Base-by-base conservation (phyloP, 2,797 vertebrate genomes). In the Stomatorhinus walkeri region DNA sequence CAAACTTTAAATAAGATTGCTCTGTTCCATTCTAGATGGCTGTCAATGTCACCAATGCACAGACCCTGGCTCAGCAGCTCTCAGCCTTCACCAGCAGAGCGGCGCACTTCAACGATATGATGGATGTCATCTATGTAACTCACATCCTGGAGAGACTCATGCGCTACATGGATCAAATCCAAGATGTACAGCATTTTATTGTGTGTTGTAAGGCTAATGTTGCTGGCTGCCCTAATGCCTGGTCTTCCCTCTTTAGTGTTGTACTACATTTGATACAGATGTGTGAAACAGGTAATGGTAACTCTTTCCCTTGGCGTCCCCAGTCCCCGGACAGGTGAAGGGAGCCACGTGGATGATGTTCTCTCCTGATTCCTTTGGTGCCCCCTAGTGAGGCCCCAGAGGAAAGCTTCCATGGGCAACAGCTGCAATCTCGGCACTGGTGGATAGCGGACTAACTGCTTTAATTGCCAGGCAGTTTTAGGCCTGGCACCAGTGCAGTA, bases 51-150 rank as follows among this genome's bases (percentile, higher is more conserved):
- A 96, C 95, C 90, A 98, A 96, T 0, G 96, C 95, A 86, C 94
- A 95, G 91, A 94, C 95, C 88, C 92, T 97, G 89, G 97, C 97
- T 85, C 96, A 94, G 92, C 97, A 97, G 92, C 93, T 98, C 87
- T 96, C 95, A 72, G 93, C 96, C 89, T 96, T 97, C 91, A 98
- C 97, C 87, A 96, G 94, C 94, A 95, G 94, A 90, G 96, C 97
- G 49, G 95, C 95, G 0, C 94, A 95, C 93, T 98, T 98, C 89
- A 94, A 93, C 0, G 97, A 98, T 61, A 97, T 97, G 94, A 97
- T 97, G 97, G 97, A 98, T 79, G 94, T 98, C 52, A 96, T 97
- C 92, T 97, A 96, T 85, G 96, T 98, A 92, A 97, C 97, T 12
- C 96, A 97, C 88, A 96, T 98, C 91, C 95, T 98, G 92, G 97